Evolutionary conservation across 2,113 vertebrate species (phyloP).

Genomic region (Globicephala melas): DNA sequence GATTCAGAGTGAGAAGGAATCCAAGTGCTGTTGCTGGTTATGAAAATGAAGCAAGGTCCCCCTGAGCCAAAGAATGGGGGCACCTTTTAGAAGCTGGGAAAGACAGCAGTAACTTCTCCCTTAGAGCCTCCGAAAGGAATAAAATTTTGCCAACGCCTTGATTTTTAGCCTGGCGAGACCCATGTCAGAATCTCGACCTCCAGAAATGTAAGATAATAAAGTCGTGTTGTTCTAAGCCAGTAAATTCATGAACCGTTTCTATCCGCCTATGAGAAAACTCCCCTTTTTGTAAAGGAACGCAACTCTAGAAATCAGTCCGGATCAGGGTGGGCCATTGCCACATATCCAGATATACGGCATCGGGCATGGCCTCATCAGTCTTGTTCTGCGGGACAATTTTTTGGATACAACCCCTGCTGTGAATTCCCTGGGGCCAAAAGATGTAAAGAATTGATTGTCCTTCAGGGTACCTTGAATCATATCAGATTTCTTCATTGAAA

Average conservation of each 20-base stretch:
- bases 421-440: not conserved
- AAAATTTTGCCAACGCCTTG: rapidly evolving
- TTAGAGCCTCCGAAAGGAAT: not conserved
- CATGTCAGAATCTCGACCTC: not conserved
- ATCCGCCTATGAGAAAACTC: not conserved
- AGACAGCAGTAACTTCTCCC: not conserved
- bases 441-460: too few relatives aligned
- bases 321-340: rapidly evolving
- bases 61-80: too few relatives aligned
- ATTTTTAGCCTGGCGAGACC: not conserved
- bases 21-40: rapidly evolving
- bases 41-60: too few relatives aligned
- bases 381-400: rapidly evolving
- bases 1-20: not conserved
- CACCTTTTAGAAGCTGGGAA: too few relatives aligned
- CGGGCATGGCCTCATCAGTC: rapidly evolving
- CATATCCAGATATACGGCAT: not conserved
- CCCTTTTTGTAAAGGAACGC: not conserved
- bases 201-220: not conserved
- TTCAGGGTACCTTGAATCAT: not conserved
- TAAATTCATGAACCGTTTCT: not conserved
- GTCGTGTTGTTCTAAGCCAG: not conserved
- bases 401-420: not conserved
- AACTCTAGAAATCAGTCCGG: not conserved
- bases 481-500: not conserved